phyloP scores from a whole-genome alignment of 2,113 vertebrate species.

The Cyphomyrus discorhynchus region DNA sequence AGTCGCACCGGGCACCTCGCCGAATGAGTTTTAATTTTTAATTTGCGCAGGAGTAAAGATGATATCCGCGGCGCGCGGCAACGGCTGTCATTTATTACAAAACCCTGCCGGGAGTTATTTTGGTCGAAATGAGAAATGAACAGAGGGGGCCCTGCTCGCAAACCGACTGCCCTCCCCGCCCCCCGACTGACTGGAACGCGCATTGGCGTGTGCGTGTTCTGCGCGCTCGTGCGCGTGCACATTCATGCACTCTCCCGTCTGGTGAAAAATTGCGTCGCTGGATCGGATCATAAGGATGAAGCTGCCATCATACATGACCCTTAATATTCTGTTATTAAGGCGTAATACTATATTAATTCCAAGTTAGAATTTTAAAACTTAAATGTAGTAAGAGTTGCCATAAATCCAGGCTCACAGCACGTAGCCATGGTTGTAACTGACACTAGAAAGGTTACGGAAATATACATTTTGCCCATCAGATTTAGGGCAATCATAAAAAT shows the following conservation, averaged over 20 bases:
- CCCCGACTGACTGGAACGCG: not conserved
- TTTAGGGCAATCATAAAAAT: not conserved
- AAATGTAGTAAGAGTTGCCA: not conserved
- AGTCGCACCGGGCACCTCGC: constrained; percentile 52
- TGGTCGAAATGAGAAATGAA: constrained; percentile 25
- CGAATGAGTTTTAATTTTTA: constrained; percentile 66
- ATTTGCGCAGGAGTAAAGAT: constrained; percentile 60
- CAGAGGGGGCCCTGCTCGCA: not conserved
- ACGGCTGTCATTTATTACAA: constrained; percentile 62
- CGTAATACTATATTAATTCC: not conserved
- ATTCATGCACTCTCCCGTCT: not conserved
- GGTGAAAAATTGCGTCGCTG: not conserved
- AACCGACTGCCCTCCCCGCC: not conserved
- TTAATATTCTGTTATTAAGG: not conserved
- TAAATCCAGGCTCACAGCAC: not conserved
- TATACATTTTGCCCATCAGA: not conserved
- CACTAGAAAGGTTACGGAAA: not conserved
- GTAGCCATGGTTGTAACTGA: not conserved
- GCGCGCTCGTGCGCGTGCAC: not conserved
- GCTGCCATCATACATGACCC: not conserved
- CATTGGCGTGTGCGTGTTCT: not conserved
- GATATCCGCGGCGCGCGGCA: constrained; percentile 59
- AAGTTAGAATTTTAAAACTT: not conserved
- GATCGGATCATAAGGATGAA: not conserved
- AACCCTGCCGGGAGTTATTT: constrained; percentile 45